phyloP scores from a whole-genome alignment of 2,888 invertebrate genomes.

The Ectropis crepuscularia region DNA sequence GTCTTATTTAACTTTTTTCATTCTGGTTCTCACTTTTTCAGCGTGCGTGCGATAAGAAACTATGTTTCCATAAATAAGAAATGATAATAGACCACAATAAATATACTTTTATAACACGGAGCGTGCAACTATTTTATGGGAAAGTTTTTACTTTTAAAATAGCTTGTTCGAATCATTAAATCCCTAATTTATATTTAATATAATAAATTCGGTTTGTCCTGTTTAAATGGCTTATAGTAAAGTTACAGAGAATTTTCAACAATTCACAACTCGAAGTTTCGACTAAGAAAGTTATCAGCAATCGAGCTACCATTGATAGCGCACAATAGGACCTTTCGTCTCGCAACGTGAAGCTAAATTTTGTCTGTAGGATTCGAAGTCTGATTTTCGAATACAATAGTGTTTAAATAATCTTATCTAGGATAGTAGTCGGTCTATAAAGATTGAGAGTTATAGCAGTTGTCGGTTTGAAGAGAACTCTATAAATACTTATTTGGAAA shows the following conservation, averaged over 20 bases:
- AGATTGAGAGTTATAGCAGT: no score
- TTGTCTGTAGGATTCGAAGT: slow-evolving; percentile 20
- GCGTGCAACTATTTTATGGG: no score
- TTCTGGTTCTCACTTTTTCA: no score
- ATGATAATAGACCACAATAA: no score
- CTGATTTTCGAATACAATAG: slow-evolving; percentile 47
- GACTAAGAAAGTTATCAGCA: slow-evolving; percentile 69
- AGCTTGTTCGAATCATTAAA: no score
- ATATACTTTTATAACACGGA: no score
- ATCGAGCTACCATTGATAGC: slow-evolving; percentile 78
- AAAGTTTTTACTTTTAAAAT: no score
- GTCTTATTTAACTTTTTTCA: no score
- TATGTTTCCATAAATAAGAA: no score
- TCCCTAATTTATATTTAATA: neutral
- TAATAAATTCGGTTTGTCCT: neutral
- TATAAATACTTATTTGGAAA: no score
- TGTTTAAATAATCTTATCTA: neutral
- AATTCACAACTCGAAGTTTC: slow-evolving; percentile 18
- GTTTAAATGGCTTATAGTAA: neutral
- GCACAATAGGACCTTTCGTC: slow-evolving; percentile 25
- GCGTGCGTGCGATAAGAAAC: no score
- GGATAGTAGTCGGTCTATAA: neutral
- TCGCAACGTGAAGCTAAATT: slow-evolving; percentile 50
- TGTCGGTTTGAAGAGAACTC: no score
- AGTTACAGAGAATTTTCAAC: neutral